These are phyloP conservation scores for Phataginus tricuspis DNA, from an alignment of 2,797 vertebrate genomes.

Conservation along the genomic window DNA sequence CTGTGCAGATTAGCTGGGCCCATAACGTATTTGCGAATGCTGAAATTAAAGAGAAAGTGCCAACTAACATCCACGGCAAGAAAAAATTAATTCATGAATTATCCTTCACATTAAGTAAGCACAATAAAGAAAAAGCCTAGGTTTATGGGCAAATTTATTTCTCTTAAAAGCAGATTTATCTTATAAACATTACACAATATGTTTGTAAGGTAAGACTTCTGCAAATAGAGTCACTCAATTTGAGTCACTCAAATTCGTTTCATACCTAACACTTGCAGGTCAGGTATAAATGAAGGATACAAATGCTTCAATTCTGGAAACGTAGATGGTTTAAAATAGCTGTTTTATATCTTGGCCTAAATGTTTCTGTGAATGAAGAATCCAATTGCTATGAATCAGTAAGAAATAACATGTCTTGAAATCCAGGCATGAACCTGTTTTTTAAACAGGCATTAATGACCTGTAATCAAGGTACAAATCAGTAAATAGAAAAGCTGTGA, in stretches of 20 bases:
- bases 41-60: conserved; percentile 36
- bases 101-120: neutral
- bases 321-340: conserved; percentile 9
- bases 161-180: neutral
- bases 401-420: conserved; percentile 18
- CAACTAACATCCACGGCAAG: neutral
- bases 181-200: neutral
- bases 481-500: conserved; percentile 4
- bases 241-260: conserved; percentile 25
- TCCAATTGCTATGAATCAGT: neutral
- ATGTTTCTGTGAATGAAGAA: conserved; percentile 2
- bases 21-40: neutral
- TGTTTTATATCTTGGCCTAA: neutral
- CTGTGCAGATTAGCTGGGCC: neutral
- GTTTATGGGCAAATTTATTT: neutral
- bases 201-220: neutral
- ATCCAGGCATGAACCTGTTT: neutral
- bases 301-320: neutral
- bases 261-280: neutral
- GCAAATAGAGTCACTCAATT: neutral
- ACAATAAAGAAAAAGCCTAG: neutral
- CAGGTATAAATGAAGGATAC: neutral
- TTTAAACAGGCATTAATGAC: neutral
- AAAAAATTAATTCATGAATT: neutral
- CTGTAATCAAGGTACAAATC: conserved; percentile 32